A percentile compares a stretch with the other conserved stretches of the same genome.
Conservation (phyloP, 2,888 invertebrate genomes). For the Apocheima hispidaria region DNA sequence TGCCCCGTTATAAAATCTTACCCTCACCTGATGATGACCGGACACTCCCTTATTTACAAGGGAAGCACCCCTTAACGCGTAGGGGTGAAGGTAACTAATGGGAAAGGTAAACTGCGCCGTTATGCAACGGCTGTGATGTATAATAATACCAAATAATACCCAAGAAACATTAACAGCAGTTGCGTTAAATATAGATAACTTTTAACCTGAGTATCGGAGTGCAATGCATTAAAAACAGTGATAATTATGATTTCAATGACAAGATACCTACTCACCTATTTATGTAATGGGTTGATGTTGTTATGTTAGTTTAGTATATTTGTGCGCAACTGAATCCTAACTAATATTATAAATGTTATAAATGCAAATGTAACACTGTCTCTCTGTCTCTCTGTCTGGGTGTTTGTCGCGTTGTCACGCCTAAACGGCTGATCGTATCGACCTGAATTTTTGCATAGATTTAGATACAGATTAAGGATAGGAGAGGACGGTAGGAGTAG, state of each 20-base stretch:
- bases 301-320: not conserved
- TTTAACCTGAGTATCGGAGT: slow-evolving; percentile 63
- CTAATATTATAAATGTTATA: not conserved
- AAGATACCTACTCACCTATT: slow-evolving; percentile 20
- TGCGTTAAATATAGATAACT: slow-evolving; percentile 58
- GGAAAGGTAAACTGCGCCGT: slow-evolving; percentile 57
- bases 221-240: slow-evolving; percentile 52
- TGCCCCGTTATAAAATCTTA: slow-evolving; percentile 60
- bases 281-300: not conserved
- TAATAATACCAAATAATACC: slow-evolving; percentile 29
- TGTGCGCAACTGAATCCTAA: not conserved
- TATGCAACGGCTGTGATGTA: slow-evolving; percentile 31
- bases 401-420: no score
- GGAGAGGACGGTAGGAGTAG: no score
- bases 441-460: no score
- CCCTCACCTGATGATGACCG: slow-evolving; percentile 68
- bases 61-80: slow-evolving; percentile 66
- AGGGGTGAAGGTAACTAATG: slow-evolving; percentile 61
- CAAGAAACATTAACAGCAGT: slow-evolving; percentile 37
- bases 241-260: slow-evolving; percentile 32
- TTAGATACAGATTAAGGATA: no score
- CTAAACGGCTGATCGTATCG: no score
- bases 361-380: no score
- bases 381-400: no score
- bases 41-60: slow-evolving; percentile 73